A percentile compares a stretch with the other conserved stretches of the same genome.
Conservation (phyloP, 2,113 vertebrate species). For the Poeciliopsis occidentalis region DNA sequence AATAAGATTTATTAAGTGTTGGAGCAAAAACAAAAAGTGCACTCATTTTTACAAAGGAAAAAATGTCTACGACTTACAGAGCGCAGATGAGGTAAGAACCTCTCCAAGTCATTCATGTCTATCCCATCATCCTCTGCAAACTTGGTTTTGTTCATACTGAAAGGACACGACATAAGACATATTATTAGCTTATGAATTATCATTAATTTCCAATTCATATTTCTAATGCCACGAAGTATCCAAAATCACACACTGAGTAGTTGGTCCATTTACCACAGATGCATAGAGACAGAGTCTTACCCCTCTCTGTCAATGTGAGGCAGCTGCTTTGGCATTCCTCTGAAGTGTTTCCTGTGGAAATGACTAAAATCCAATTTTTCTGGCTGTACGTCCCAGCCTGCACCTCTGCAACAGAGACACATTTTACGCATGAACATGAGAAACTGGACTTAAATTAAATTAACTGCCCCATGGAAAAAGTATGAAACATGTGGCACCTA, state of each 20-base stretch:
- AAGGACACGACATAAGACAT: conserved; percentile 8
- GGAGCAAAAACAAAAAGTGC: background rate
- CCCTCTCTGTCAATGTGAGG: conserved; percentile 95
- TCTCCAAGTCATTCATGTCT: conserved; percentile 94
- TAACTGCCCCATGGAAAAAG: too few species aligned
- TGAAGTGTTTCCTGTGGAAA: conserved; percentile 87
- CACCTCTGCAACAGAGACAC: conserved; percentile 80
- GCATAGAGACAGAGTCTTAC: conserved; percentile 73
- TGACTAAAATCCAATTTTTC: conserved; percentile 97
- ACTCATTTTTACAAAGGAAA: background rate
- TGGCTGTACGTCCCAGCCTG: conserved; percentile 95
- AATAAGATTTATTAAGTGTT: background rate
- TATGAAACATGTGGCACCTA: conserved; percentile 61
- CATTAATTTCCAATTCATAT: background rate
- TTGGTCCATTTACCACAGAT: background rate
- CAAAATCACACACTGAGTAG: background rate
- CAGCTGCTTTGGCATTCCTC: conserved; percentile 88
- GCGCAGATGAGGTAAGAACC: conserved; percentile 89
- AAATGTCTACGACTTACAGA: conserved; percentile 76
- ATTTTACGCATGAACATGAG: background rate
- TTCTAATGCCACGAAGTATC: background rate
- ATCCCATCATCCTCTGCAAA: conserved; percentile 90
- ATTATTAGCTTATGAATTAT: too few species aligned
- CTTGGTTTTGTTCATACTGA: conserved; percentile 90
- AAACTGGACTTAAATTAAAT: too few species aligned